Percentiles rank a stretch among this genome's conserved stretches.
Conservation (phyloP, 2,888 invertebrate species). For the Elgonia sp. region DNA sequence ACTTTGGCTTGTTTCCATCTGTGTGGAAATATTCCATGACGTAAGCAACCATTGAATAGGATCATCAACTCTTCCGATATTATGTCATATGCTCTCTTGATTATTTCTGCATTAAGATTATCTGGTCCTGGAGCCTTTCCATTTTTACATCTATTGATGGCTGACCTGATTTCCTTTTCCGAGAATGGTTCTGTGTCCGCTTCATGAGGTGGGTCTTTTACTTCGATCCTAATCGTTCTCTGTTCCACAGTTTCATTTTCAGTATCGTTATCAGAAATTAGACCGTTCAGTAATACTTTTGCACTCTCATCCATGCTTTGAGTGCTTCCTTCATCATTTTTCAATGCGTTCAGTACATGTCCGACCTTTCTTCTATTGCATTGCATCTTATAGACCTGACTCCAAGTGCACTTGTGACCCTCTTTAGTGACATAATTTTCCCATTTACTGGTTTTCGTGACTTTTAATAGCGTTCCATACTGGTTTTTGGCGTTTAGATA, state of each 20-base stretch:
- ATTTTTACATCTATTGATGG: background rate
- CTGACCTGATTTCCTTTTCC: background rate
- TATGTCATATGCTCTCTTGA: background rate
- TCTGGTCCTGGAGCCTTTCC: slow-evolving; percentile 19
- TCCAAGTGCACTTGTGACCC: slow-evolving; percentile 26
- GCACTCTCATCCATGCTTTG: slow-evolving; percentile 4
- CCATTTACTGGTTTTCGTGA: background rate
- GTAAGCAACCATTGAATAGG: slow-evolving; percentile 37
- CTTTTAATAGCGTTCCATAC: background rate
- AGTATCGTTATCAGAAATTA: background rate
- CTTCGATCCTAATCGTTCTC: background rate
- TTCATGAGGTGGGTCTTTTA: background rate
- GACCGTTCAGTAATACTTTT: background rate
- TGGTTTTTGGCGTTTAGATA: background rate
- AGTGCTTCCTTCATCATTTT: background rate
- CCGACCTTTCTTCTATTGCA: background rate
- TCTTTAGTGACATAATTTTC: slow-evolving; percentile 26
- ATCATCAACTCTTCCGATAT: background rate
- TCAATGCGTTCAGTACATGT: slow-evolving; percentile 11
- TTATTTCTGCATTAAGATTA: background rate
- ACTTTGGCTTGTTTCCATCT: slow-evolving; percentile 52
- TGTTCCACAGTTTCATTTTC: slow-evolving; percentile 6
- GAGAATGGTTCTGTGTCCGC: background rate
- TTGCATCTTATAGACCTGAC: slow-evolving; percentile 20
- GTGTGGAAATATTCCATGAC: slow-evolving; percentile 30